Evolutionary conservation across 2,888 invertebrate genomes (phyloP), one percentile per base, ranked within the genome.

Genomic region (Microctonus aethiopoides): DNA sequence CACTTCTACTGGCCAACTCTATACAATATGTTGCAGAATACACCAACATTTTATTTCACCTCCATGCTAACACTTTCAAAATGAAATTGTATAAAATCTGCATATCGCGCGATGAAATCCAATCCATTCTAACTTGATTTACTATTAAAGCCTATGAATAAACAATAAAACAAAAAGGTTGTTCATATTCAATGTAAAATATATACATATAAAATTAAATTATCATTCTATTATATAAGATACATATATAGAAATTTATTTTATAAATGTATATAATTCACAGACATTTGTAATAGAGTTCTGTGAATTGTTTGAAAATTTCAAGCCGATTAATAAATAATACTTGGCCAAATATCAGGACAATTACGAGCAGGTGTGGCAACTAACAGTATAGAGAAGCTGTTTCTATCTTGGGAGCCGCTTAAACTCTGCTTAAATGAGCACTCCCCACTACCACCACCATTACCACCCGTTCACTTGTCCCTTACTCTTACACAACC

Each of bases 371-470:
- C 81, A 81, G 80, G 77, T 81, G 81, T 26, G 51, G n/a, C 46
- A 29, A 20, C 41, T 16, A 20, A 51, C 74, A 78, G 73, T 7
- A n/a, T 75, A 69, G 65, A 71, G 76, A 73, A 68, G 74, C 67
- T 62, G 68, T 71, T 70, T 20, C 62, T 63, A 63, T 69, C 74
- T 75, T 72, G 75, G 72, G 70, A 72, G 71, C 71, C 71, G 77
- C 77, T 81, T 80, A 81, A 81, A 81, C 79, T 81, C 74, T 74
- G 76, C 76, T 81, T 76, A 81, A 81, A 81, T 79, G 77, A 80
- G 74, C 73, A 52, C 70, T 29, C 61, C 13, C 29, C 46, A 52
- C 41, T 32, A 41, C 51, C n/a, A 32, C 34, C 62, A 32, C 24
- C 56, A 16, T 51, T 64, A 61, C 41, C 56, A 59, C 4, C 51